Conservation (phyloP, 2,888 invertebrate species). For the Parnassius mnemosyne region DNA sequence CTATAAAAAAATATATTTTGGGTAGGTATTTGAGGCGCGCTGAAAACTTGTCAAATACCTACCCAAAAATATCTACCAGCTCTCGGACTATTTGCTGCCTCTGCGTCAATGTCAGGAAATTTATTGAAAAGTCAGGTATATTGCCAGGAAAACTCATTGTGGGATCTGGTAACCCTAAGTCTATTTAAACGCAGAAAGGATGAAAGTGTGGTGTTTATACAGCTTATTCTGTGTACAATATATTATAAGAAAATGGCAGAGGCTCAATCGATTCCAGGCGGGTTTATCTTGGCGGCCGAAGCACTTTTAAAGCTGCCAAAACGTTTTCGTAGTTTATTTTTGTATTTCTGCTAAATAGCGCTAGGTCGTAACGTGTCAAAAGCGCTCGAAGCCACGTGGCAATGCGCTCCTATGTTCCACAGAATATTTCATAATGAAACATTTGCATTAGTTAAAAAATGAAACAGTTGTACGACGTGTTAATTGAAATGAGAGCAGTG, state of each 20-base stretch:
- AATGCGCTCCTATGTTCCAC: neutral
- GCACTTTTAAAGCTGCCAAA: constrained; percentile 1
- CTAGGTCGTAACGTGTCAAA: neutral
- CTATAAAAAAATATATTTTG: too few species aligned
- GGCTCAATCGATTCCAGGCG: constrained; percentile 2
- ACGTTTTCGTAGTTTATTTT: constrained; percentile 6
- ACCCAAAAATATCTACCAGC: too few species aligned
- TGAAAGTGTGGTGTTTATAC: too few species aligned
- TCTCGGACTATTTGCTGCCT: too few species aligned
- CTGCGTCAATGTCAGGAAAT: too few species aligned
- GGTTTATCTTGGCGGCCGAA: constrained; percentile 5
- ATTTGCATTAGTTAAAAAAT: neutral
- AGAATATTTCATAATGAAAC: neutral
- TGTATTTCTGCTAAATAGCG: constrained; percentile 1
- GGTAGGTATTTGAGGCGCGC: too few species aligned
- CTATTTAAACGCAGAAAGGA: too few species aligned
- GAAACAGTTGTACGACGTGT: neutral
- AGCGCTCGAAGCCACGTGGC: neutral
- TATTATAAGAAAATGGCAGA: neutral
- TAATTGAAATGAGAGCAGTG: neutral
- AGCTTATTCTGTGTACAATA: neutral
- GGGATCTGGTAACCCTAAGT: too few species aligned
- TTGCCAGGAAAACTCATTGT: too few species aligned
- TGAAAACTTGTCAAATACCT: too few species aligned
- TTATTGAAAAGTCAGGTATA: too few species aligned